A percentile compares a stretch with the other conserved stretches of the same genome.
Conservation (phyloP, 2,888 invertebrate genomes). For the Caenorhabditis becei region DNA sequence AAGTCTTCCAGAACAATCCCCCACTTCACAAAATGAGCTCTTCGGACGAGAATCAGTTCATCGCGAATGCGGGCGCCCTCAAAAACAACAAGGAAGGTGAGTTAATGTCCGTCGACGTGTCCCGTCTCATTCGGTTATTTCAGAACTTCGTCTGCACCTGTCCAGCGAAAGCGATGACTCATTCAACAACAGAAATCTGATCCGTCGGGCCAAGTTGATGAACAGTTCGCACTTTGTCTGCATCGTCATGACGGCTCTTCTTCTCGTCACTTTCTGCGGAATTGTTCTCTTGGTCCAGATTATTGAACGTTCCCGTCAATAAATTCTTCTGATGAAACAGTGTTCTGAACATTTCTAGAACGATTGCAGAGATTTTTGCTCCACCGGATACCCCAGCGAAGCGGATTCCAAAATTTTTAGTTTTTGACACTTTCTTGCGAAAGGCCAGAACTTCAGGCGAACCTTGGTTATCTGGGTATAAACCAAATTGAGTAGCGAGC, state of each 20-base stretch:
- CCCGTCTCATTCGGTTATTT: neutral
- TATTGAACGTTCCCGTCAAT: slow-evolving; percentile 52
- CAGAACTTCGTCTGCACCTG: slow-evolving; percentile 48
- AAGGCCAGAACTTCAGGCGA: no score
- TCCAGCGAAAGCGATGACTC: slow-evolving; percentile 39
- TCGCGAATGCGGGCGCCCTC: slow-evolving; percentile 39
- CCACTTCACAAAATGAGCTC: slow-evolving; percentile 22
- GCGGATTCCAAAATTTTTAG: no score
- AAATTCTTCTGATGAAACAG: slow-evolving; percentile 17
- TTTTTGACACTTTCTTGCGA: no score
- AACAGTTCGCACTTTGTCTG: slow-evolving; percentile 53
- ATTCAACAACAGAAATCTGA: slow-evolving; percentile 26
- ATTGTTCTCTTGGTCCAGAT: slow-evolving; percentile 46
- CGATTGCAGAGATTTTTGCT: no score
- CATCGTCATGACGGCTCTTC: slow-evolving; percentile 50
- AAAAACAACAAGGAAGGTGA: slow-evolving; percentile 50
- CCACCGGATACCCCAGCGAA: no score
- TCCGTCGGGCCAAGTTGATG: slow-evolving; percentile 44
- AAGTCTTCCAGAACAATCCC: no score
- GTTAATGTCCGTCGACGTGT: neutral
- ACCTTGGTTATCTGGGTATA: no score
- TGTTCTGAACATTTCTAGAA: no score
- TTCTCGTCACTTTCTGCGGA: slow-evolving; percentile 47
- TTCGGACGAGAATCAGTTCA: slow-evolving; percentile 37
- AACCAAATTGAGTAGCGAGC: no score